Evolutionary conservation across 2,888 invertebrate genomes (phyloP).

Genomic region (Vanessa cardui): DNA sequence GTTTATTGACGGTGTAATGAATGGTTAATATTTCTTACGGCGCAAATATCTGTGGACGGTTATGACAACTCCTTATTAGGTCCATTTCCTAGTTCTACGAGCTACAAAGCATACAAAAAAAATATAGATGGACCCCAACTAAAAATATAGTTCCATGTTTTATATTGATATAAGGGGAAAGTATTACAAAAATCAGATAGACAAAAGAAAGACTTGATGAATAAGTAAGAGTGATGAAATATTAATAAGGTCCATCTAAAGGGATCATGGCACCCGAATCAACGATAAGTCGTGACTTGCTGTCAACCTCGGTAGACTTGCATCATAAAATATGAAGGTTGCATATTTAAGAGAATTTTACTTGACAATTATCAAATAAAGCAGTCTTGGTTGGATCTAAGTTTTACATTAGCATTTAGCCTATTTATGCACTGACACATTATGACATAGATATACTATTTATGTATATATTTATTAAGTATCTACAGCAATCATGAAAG

Average conservation of each 20-base stretch:
- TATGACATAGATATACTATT: too few species aligned
- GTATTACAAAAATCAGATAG: constrained; percentile 29
- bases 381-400: too few species aligned
- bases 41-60: too few species aligned
- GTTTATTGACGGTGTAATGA: too few species aligned
- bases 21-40: too few species aligned
- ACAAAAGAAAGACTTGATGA: constrained; percentile 24
- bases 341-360: constrained; percentile 2
- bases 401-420: too few species aligned
- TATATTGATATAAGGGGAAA: neutral
- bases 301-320: constrained; percentile 47
- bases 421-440: too few species aligned
- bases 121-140: neutral
- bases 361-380: neutral
- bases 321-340: constrained; percentile 45
- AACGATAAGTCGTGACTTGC: constrained; percentile 55
- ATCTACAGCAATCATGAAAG: too few species aligned
- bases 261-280: constrained; percentile 49
- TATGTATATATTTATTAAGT: too few species aligned
- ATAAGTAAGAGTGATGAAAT: constrained; percentile 50
- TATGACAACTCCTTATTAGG: too few species aligned
- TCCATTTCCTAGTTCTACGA: too few species aligned
- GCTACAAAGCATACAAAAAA: neutral
- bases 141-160: too few species aligned
- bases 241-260: constrained; percentile 52